Conservation (phyloP, 2,113 vertebrate species). For the Siniperca chuatsi region DNA sequence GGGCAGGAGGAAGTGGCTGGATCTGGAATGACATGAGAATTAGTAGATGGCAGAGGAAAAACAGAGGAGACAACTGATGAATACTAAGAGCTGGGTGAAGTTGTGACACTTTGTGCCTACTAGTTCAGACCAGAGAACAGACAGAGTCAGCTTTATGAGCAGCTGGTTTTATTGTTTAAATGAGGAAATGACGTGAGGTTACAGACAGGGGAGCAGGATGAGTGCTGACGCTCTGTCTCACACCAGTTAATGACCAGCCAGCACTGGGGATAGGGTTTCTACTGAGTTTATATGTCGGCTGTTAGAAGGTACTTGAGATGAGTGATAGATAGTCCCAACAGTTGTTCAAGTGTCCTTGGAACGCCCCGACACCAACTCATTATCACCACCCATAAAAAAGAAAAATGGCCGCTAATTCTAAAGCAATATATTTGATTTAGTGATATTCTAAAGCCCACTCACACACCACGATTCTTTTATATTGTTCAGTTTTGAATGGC, state of each 20-base stretch:
- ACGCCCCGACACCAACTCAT: not conserved
- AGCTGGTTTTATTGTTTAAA: conserved; percentile 17
- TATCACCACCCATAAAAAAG: conserved; percentile 17
- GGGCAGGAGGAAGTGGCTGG: not conserved
- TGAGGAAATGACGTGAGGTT: conserved; percentile 17
- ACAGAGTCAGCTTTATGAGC: conserved; percentile 3
- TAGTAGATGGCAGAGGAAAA: not conserved
- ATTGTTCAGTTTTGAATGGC: not conserved
- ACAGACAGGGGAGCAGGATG: not conserved
- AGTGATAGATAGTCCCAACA: conserved; percentile 1
- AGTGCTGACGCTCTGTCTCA: conserved; percentile 22
- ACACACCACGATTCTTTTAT: not conserved
- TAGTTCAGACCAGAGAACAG: not conserved
- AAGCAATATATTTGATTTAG: conserved; percentile 15
- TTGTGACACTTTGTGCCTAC: not conserved
- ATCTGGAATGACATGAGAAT: not conserved
- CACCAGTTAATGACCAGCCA: conserved; percentile 9
- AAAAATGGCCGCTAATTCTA: not conserved
- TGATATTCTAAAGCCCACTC: not conserved
- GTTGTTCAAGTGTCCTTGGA: conserved; percentile 14
- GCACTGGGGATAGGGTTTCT: not conserved
- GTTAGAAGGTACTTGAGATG: conserved; percentile 2
- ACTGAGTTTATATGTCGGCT: not conserved
- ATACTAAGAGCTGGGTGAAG: not conserved
- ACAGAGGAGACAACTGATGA: not conserved